Evolutionary conservation across 2,888 invertebrate species (phyloP).

Genomic region (Polymixis lichenea): DNA sequence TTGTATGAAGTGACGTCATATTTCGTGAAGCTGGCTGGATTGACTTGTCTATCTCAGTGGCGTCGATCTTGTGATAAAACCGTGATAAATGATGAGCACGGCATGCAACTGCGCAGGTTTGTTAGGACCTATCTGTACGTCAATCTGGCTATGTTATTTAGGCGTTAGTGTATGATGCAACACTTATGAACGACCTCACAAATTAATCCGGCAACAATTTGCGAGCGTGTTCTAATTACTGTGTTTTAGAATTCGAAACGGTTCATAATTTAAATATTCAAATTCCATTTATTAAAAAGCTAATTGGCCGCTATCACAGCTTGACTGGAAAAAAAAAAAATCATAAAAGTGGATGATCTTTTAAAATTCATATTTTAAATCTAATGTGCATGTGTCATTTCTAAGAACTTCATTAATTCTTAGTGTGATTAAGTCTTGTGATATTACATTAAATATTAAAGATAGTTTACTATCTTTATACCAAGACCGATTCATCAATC

Average conservation of each 20-base stretch:
- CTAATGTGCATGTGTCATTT: constrained; percentile 54
- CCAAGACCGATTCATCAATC: constrained; percentile 61
- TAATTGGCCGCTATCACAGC: constrained; percentile 13
- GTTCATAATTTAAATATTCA: constrained; percentile 18
- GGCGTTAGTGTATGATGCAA: constrained; percentile 23
- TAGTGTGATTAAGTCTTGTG: constrained; percentile 54
- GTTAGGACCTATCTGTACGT: constrained; percentile 47
- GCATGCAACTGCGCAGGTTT: constrained; percentile 70
- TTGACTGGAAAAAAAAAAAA: constrained; percentile 4
- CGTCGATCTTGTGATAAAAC: constrained; percentile 81
- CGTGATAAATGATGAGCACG: constrained; percentile 83
- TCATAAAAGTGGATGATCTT: constrained; percentile 20
- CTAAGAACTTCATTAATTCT: constrained; percentile 60
- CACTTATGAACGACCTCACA: constrained; percentile 3
- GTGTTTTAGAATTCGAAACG: constrained; percentile 5
- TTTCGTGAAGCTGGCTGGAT: constrained; percentile 74
- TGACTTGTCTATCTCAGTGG: constrained; percentile 77
- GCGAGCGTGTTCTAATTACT: neutral
- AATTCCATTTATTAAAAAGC: constrained; percentile 8
- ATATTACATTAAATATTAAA: constrained; percentile 60
- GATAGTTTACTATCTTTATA: constrained; percentile 61
- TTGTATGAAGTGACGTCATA: constrained; percentile 62
- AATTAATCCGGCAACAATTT: constrained; percentile 15
- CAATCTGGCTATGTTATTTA: constrained; percentile 45
- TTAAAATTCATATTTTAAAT: constrained; percentile 41